These are phyloP conservation scores for Campoletis raptor DNA, from an alignment of 2,888 invertebrate species.

Conservation along the genomic window DNA sequence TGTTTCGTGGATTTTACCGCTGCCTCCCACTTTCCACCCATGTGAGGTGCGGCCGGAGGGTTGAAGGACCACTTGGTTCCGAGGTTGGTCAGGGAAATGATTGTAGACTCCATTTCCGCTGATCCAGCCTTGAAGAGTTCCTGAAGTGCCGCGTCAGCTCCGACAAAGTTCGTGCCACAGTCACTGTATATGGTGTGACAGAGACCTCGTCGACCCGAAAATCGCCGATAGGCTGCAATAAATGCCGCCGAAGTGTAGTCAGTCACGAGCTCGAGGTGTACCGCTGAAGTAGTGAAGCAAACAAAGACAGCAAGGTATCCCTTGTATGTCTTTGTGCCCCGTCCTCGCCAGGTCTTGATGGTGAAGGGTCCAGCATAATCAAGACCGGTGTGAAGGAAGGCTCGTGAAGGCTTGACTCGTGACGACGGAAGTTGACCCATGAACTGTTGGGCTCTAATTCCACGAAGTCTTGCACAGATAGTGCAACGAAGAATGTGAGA, in stretches of 20 bases:
- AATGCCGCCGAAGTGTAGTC: slow-evolving; percentile 66
- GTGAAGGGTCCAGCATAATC: slow-evolving; percentile 69
- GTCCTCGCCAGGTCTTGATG: slow-evolving; percentile 30
- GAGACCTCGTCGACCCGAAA: slow-evolving; percentile 67
- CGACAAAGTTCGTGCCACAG: slow-evolving; percentile 17
- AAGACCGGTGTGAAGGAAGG: slow-evolving; percentile 57
- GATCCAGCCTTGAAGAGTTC: not conserved
- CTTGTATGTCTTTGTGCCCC: slow-evolving; percentile 42
- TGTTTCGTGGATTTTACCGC: slow-evolving; percentile 36
- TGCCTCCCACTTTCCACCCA: slow-evolving; percentile 43
- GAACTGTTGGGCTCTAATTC: slow-evolving; percentile 62
- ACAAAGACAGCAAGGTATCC: slow-evolving; percentile 61
- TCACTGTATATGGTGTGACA: slow-evolving; percentile 2
- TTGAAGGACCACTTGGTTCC: slow-evolving; percentile 29
- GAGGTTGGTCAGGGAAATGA: not conserved
- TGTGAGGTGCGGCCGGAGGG: slow-evolving; percentile 22
- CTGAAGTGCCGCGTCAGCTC: not conserved
- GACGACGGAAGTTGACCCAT: slow-evolving; percentile 75
- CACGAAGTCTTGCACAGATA: not conserved
- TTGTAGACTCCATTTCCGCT: not conserved
- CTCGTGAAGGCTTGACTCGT: slow-evolving; percentile 45
- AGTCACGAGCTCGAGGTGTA: slow-evolving; percentile 69
- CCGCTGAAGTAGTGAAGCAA: slow-evolving; percentile 63
- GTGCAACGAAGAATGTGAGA: slow-evolving; percentile 55
- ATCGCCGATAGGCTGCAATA: slow-evolving; percentile 68